These are phyloP conservation scores for Saguinus imperator DNA, from an alignment of 2,113 vertebrate genomes.

Conservation along the genomic window DNA sequence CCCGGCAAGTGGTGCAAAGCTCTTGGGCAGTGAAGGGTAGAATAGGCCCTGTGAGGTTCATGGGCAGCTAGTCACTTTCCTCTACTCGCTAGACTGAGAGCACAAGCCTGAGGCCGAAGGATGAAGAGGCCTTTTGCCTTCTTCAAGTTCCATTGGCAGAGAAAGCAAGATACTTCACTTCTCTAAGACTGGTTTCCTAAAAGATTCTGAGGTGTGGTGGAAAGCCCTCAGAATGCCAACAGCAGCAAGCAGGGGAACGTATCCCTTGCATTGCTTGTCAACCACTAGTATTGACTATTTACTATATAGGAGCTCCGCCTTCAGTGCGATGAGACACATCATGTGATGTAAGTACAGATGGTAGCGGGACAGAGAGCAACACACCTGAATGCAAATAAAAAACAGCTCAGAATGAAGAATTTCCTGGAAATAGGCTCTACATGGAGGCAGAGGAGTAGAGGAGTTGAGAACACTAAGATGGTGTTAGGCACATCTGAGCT, in stretches of 20 bases:
- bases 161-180: constrained; percentile 18
- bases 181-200: not conserved
- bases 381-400: not conserved
- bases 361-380: not conserved
- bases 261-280: too few species aligned
- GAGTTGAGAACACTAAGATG: not conserved
- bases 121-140: not conserved
- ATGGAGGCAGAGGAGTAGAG: not conserved
- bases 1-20: not conserved
- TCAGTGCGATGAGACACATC: not conserved
- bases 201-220: not conserved
- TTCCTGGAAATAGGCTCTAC: not conserved
- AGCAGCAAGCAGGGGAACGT: not conserved
- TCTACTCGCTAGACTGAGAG: not conserved
- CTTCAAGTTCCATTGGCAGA: not conserved
- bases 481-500: not conserved
- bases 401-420: not conserved
- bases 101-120: not conserved
- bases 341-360: not conserved
- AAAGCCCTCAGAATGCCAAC: not conserved
- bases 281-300: not conserved
- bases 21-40: not conserved
- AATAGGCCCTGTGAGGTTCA: not conserved
- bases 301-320: not conserved
- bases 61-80: not conserved